Evolutionary conservation across 2,113 vertebrate species (phyloP), one percentile per base, ranked within the genome.

Genomic region (Apodemus speciosus): DNA sequence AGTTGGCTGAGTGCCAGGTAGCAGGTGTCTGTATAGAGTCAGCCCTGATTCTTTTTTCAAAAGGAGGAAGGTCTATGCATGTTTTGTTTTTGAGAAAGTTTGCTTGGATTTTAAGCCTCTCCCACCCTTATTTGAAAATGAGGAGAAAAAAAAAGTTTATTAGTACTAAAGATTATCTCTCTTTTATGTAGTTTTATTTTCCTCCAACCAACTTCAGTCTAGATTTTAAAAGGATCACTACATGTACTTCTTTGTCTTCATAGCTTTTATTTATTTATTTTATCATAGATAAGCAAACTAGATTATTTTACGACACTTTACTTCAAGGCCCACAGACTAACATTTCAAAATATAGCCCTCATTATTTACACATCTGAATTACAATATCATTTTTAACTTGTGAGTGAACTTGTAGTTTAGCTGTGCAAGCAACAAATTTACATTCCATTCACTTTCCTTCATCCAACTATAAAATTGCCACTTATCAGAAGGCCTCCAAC

Each of bases 21-120:
- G 97, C 96, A 97, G 96, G 95, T 97, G 97, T 94, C 91, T 96
- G 95, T 91, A 94, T 89, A 92, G 85, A 79, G 86, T 91, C 92
- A 92, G 86, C 87, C 15, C 69, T 10, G 79, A 94, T 93, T 96
- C 92, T 90, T 81, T 89, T 88, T 85, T 95, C 91, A 94, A 91
- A 79, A 60, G 51, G 58, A 94, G 64, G 85, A 95, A 95, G 96
- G 92, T 88, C 43, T 85, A 83, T 73, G 86, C 77, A 35, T 68
- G 7, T 94, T 95, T 95, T 93, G 46, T 86, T 95, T 96, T 92
- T 76, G 64, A 97, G 79, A 96, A 92, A 97, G 83, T 97, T 96
- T 92, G 85, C 83, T 85, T 95, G 1, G 58, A 87, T 97, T 93
- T 93, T 89, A 60, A 72, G 21, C 18, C 43, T 91, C 69, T 92